Percentiles rank a stretch among this genome's conserved stretches.
Conservation (phyloP, 1,140 invertebrate genomes). For the Pantala flavescens region DNA sequence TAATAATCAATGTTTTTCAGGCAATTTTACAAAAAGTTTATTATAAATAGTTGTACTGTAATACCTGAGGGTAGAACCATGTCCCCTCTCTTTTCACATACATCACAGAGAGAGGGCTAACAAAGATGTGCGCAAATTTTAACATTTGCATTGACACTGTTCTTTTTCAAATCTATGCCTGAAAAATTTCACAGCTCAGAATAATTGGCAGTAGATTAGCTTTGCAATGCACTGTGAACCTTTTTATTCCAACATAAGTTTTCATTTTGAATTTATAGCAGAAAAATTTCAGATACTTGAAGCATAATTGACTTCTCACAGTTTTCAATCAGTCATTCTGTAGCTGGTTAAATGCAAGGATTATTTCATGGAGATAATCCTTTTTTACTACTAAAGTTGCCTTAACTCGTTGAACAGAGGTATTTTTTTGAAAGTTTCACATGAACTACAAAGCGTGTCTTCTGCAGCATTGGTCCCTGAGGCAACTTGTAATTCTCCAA, state of each 20-base stretch:
- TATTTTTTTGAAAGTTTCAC: background rate
- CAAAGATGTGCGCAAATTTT: background rate
- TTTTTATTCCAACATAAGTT: background rate
- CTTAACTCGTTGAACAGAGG: background rate
- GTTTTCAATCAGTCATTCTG: too few relatives aligned
- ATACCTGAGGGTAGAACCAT: background rate
- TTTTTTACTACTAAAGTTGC: background rate
- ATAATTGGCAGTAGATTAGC: background rate
- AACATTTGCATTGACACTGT: background rate
- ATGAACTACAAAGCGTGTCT: background rate
- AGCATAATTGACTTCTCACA: too few relatives aligned
- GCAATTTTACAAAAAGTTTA: background rate
- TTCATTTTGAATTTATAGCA: background rate
- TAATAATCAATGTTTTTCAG: too few relatives aligned
- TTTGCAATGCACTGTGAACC: background rate
- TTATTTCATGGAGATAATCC: background rate
- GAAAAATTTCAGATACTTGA: background rate
- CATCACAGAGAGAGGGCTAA: background rate
- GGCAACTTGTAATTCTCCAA: background rate
- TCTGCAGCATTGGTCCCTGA: background rate
- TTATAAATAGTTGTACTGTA: constrained; percentile 4
- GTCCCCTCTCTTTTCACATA: background rate
- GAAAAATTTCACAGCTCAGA: background rate
- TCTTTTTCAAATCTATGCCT: background rate
- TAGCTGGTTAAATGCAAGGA: background rate